Base-by-base conservation (phyloP, 2,888 invertebrate genomes). In the Calameuta idolon region DNA sequence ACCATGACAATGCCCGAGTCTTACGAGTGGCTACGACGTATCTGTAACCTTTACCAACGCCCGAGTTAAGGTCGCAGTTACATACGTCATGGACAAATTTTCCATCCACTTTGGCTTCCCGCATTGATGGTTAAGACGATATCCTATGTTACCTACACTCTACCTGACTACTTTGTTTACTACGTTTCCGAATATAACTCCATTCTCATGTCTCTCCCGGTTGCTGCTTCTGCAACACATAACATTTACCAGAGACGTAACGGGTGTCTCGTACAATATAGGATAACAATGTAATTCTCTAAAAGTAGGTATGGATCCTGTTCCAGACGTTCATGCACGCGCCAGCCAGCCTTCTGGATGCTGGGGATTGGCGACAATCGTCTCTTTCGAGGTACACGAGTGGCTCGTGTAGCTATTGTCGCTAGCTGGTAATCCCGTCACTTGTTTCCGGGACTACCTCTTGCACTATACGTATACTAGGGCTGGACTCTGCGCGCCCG, bases 371-470 rank as follows among this genome's bases (percentile, higher is more conserved):
- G 55, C 0, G 55, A 23, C 55, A 55, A 71, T 71, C 71, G 71
- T 34, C 31, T 31, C 33, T 31, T 31, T 31, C 31, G 34, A 71
- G 71, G 9, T 31, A 71, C 71, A 34, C 12, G 71, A 71, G 71
- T 34, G 31, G 33, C 31, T 71, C 71, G 40, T 74, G 76, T 79
- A 75, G 78, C 81, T 79, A 73, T 80, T 77, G 83, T 81, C 77
- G 80, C 80, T 75, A 83, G 77, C 80, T 77, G 79, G 79, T 82
- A 83, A 84, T 82, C 78, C 80, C 77, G 77, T 69, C 69, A 76
- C 71, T 73, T 75, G 77, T 81, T 79, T 81, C 79, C 81, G 78
- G 79, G 78, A 31, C 69, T 34, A 37, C 30, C 40, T 69, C 40
- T 69, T 69, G n/a, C 55, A 37, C 30, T 73, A 40, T 73, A 40